These are phyloP conservation scores for Pantherophis alleghaniensis DNA, from an alignment of 2,797 vertebrate species.

Conservation along the genomic window DNA sequence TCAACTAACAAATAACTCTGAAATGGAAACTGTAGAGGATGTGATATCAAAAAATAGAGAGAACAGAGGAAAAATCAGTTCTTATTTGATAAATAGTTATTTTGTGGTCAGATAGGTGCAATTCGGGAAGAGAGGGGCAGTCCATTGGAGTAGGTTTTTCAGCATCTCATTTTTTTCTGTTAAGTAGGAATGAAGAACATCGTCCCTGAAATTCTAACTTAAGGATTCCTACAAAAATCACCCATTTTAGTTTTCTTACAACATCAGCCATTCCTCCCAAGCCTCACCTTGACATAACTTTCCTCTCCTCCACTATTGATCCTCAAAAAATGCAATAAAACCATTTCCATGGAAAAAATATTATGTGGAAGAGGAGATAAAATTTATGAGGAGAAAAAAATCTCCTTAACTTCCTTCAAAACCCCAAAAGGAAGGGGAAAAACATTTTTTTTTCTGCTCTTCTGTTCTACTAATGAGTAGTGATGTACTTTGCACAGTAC, in stretches of 20 bases:
- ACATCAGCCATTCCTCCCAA: neutral
- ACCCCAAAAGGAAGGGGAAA: neutral
- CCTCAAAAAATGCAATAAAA: neutral
- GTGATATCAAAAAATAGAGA: neutral
- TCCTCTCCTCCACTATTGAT: neutral
- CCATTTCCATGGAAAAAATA: no score
- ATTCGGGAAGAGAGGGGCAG: neutral
- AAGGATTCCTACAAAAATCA: neutral
- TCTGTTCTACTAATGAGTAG: no score
- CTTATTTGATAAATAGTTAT: neutral
- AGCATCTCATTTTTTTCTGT: neutral
- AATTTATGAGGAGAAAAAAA: neutral
- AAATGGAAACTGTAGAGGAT: neutral
- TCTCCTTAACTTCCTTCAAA: no score
- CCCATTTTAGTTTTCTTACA: neutral
- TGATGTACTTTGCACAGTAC: no score
- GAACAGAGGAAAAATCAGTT: neutral
- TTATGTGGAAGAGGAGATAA: neutral
- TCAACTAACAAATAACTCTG: neutral
- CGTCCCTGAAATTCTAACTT: neutral
- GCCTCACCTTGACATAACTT: neutral
- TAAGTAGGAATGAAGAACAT: neutral
- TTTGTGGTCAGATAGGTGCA: neutral
- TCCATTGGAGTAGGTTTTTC: neutral
- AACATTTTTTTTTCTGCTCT: neutral